Evolutionary conservation across 35 echinoderm and acorn worm genomes (phyloP), one percentile per base, ranked within the genome.

Genomic region (Strongylocentrotus purpuratus): DNA sequence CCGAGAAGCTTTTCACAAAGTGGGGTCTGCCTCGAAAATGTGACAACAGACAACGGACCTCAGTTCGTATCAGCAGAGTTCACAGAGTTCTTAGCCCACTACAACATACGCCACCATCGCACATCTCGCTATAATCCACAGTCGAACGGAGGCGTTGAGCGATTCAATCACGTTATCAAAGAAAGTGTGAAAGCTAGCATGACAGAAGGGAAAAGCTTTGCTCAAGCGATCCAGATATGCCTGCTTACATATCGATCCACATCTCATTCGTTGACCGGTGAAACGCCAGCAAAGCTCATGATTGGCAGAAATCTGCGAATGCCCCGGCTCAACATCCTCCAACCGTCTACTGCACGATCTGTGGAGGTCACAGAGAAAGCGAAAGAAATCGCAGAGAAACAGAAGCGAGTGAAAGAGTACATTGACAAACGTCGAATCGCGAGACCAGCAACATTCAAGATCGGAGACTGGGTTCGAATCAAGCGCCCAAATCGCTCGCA

Each of bases 1-100:
- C n/a, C n/a, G n/a, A n/a, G n/a, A n/a, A n/a, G n/a, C n/a, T n/a
- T n/a, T n/a, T n/a, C n/a, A n/a, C n/a, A n/a, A n/a, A 88, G 31
- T 90, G 95, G 95, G 95, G 95, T 33, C 86, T 95, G 25, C 95
- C 86, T 25, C 33, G 65, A n/a, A 94, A 7, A 32, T 48, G 46
- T 58, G 52, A 11, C 12, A 87, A n/a, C n/a, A n/a, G n/a, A 95
- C 88, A 95, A 95, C 59, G 87, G 95, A 15, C 95, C 95, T 15
- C 47, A 91, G 33, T 91, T 91, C 88, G 48, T 31, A 12, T 95
- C 33, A 15, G 6, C 86, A 8, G 45, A 95, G 33, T 94, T 94
- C 47, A 14, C 61, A 4, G 35, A 47, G 15, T 95, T 95, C 60
- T 35, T 91, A 28, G 18, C 33, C 28, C 47, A 70, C 28, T 45